Evolutionary conservation across 2,113 vertebrate species (phyloP), one percentile per base, ranked within the genome.

Genomic region (Leptodactylus fuscus): DNA sequence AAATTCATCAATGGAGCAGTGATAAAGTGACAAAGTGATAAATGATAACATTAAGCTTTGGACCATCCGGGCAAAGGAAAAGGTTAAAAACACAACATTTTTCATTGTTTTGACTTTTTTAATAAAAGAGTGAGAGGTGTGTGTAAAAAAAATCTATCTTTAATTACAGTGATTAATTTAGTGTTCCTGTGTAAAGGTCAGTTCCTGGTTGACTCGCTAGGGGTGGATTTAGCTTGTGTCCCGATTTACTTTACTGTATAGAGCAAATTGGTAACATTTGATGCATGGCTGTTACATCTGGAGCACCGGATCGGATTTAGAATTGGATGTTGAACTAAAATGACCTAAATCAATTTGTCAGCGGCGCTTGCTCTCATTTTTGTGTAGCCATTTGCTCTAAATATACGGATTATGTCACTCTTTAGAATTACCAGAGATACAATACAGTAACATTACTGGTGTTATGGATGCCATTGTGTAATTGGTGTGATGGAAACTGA

Each of bases 111-210:
- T 58, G 67, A 38, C 48, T 73, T 83, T 69, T 81, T 83, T 73
- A 83, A 83, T 73, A 74, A 83, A 51, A 55, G 22, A 58, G 22
- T 20, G 53, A 76, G 58, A 83, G 38, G n/a, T 36, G 20, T 65
- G 36, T 6, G 71, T 60, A n/a, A 75, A 83, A 81, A 80, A 80
- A 74, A 60, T 58, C 55, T 77, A 77, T 67, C 36, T 67, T 85
- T 77, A 77, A 85, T 85, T 77, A 85, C 18, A 32, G 82, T 62
- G 71, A 77, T 76, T 84, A 48, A 84, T 84, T 84, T 65, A 51
- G 27, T 77, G 24, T 60, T 24, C 49, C 46, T 77, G 82, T 34
- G 27, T 20, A 77, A 77, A 84, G 55, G 82, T 76, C 70, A 49
- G 1, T 65, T 20, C 11, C 34, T 60, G 51, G 9, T 13, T 36